Evolutionary conservation across 2,797 vertebrate genomes (phyloP).

Genomic region (Esox masquinongy): DNA sequence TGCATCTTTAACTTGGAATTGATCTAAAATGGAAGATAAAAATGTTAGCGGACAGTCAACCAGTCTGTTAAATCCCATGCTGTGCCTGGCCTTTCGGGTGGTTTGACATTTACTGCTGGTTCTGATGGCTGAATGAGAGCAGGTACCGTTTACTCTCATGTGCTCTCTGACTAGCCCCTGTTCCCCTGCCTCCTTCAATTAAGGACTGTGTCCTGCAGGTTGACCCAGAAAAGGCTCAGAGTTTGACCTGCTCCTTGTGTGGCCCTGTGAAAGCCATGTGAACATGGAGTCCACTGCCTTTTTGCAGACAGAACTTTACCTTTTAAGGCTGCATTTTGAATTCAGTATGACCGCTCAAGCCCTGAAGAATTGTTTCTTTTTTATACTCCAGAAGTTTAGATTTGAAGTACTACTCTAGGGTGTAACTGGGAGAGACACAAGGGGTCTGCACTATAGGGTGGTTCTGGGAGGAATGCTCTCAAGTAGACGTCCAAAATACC

Average conservation of each 20-base stretch:
- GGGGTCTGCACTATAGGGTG: too few species aligned
- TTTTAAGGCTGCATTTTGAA: conserved; percentile 2
- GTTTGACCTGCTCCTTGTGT: conserved; percentile 41
- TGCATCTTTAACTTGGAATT: background rate
- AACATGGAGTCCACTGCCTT: conserved; percentile 36
- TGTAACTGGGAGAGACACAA: too few species aligned
- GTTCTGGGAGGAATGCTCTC: too few species aligned
- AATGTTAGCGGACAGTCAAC: conserved; percentile 60
- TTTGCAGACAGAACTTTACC: conserved; percentile 5
- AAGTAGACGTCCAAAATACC: too few species aligned
- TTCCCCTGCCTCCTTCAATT: conserved; percentile 62
- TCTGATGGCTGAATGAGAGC: conserved; percentile 55
- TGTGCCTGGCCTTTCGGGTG: conserved; percentile 49
- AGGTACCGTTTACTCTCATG: conserved; percentile 39
- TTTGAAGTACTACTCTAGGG: too few species aligned
- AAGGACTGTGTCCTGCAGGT: conserved; percentile 38
- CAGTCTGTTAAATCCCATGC: conserved; percentile 30
- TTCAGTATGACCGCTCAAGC: background rate
- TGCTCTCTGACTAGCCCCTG: conserved; percentile 41
- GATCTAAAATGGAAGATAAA: conserved; percentile 6
- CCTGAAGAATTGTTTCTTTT: too few species aligned
- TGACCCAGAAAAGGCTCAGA: conserved; percentile 30
- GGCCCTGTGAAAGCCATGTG: conserved; percentile 41
- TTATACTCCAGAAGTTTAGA: too few species aligned
- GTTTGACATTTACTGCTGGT: conserved; percentile 62